phyloP scores from a whole-genome alignment of 1,140 invertebrate species.

The Chironomus tepperi region DNA sequence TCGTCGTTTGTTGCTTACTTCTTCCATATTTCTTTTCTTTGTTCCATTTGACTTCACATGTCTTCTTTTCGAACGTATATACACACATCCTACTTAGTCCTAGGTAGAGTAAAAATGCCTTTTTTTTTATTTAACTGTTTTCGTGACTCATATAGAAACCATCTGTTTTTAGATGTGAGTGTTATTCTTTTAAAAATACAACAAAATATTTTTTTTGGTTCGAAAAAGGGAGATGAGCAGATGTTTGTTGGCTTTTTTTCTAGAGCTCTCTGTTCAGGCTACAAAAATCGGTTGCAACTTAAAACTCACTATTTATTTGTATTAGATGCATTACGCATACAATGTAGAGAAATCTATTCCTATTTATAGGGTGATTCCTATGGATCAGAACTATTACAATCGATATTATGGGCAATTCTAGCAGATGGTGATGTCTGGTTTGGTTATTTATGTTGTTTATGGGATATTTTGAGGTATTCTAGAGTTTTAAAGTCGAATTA shows the following conservation, averaged over 20 bases:
- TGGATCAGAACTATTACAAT: too few species aligned
- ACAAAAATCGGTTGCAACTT: background rate
- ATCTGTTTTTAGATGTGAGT: constrained; percentile 16
- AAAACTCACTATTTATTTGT: background rate
- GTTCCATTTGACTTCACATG: background rate
- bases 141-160: background rate
- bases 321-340: background rate
- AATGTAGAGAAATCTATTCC: background rate
- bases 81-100: background rate
- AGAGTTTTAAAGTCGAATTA: too few species aligned
- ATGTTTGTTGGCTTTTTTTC: constrained; percentile 18
- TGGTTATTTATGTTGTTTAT: too few species aligned
- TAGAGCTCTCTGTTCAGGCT: constrained; percentile 1
- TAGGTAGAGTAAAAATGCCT: constrained; percentile 12
- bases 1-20: background rate
- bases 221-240: constrained; percentile 22
- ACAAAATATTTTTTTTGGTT: background rate
- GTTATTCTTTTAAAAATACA: background rate
- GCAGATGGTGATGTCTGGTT: too few species aligned
- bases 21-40: background rate
- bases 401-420: too few species aligned
- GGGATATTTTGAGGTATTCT: too few species aligned
- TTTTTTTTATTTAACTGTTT: background rate
- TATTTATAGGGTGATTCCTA: background rate
- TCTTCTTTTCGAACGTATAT: background rate